Evolutionary conservation across 2,797 vertebrate species (phyloP), one percentile per base, ranked within the genome.

Genomic region (Furcifer pardalis): DNA sequence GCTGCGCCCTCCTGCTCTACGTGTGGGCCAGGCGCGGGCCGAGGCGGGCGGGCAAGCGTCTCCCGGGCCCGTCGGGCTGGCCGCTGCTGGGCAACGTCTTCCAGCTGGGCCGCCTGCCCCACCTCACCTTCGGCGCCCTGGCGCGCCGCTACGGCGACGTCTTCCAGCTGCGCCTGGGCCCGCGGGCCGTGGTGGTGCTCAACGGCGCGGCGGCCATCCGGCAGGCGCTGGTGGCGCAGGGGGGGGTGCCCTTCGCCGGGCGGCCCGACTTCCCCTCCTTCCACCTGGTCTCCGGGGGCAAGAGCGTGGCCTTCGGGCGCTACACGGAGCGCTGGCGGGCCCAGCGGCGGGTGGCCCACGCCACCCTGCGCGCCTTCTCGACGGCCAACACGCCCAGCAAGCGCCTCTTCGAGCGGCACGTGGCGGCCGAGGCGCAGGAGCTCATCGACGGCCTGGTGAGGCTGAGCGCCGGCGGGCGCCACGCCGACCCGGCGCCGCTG

Each of bases 61-160:
- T 96, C 3, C 97, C 97, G 0, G 97, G 97, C 44, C 97, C 97
- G 8, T 97, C 97, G 6, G 94, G 97, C 2, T 98, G 97, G 97
- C 97, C 97, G 0, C 65, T 98, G 90, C 95, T 98, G 89, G 97
- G 97, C 63, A 98, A 98, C 19, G 97, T 91, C 83, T 95, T 97
- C 96, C 97, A 97, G 91, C 95, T 98, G 87, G 97, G 97, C 62
- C 96, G 95, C 85, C 95, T 97, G 96, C 97, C 97, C 10, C 97
- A 98, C 92, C 94, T 97, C 88, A 95, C 97, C 5, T 96, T 98
- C 19, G 87, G 93, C 68, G 95, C 74, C 60, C 87, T 97, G 63
- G 96, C 96, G 0, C 93, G 94, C 72, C 97, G 95, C 73, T 98
- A 97, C 8, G 97, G 97, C 15, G 93, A 96, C 37, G 91, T 98